phyloP scores from a whole-genome alignment of 2,113 vertebrate genomes.

The Psephotus haematonotus region DNA sequence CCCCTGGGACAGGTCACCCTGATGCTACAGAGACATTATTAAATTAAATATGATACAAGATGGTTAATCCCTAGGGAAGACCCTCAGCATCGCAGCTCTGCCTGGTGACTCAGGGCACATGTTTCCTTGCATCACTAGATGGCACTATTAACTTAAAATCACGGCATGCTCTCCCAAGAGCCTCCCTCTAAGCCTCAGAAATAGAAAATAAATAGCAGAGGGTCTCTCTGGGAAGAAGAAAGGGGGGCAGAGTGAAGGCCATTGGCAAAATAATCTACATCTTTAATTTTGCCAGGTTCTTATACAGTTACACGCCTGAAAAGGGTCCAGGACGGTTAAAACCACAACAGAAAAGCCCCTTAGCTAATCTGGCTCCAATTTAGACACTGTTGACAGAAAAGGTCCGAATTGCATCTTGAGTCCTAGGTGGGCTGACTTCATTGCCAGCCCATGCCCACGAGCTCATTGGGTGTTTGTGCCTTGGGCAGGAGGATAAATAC shows the following conservation, averaged over 20 bases:
- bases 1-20: background rate
- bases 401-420: background rate
- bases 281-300: background rate
- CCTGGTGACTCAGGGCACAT: background rate
- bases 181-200: background rate
- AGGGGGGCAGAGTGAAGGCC: background rate
- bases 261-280: background rate
- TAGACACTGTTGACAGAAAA: background rate
- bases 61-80: background rate
- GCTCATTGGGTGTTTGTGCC: background rate
- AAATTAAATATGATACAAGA: background rate
- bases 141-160: constrained; percentile 42
- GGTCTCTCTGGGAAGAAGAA: background rate
- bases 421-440: background rate
- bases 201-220: background rate
- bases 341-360: background rate
- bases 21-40: background rate
- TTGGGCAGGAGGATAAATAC: background rate
- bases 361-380: background rate
- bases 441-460: rapidly evolving
- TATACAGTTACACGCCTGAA: background rate
- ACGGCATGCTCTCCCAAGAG: rapidly evolving
- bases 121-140: constrained; percentile 9
- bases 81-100: background rate
- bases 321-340: background rate